These are phyloP conservation scores for Kryptopterus vitreolus DNA, from an alignment of 2,797 vertebrate genomes.

Conservation along the genomic window DNA sequence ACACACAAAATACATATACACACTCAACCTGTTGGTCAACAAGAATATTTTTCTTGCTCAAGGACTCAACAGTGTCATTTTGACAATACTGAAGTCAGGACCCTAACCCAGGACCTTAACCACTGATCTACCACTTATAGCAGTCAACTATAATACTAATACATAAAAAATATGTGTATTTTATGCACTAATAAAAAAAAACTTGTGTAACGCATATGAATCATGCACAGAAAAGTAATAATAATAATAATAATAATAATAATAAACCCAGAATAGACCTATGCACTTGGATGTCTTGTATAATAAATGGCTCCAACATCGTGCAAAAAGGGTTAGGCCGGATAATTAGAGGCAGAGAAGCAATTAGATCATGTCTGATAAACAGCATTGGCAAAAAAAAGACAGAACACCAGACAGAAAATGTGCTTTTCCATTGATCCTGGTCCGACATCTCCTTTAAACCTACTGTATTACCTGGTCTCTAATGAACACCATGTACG, in stretches of 20 bases:
- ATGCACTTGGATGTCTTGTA: neutral
- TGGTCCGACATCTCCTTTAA: neutral
- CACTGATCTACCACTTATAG: too few relatives aligned
- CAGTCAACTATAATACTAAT: too few relatives aligned
- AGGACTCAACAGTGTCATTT: too few relatives aligned
- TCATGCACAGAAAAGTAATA: neutral
- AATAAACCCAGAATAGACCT: too few relatives aligned
- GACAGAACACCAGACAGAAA: neutral
- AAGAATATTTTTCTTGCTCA: too few relatives aligned
- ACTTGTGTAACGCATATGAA: neutral
- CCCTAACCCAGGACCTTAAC: too few relatives aligned
- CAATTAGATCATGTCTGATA: constrained; percentile 19
- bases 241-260: too few relatives aligned
- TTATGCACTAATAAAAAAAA: too few relatives aligned
- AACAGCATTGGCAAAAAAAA: neutral
- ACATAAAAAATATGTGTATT: neutral
- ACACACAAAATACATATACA: too few relatives aligned
- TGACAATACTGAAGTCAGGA: too few relatives aligned
- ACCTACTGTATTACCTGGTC: neutral
- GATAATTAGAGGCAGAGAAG: constrained; percentile 5
- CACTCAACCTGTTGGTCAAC: too few relatives aligned
- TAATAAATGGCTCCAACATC: constrained; percentile 10
- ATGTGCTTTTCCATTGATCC: neutral
- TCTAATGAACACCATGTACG: neutral
- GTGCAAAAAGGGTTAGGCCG: constrained; percentile 4